Base-by-base conservation (phyloP, 2,797 vertebrate genomes). In the Luscinia luscinia region DNA sequence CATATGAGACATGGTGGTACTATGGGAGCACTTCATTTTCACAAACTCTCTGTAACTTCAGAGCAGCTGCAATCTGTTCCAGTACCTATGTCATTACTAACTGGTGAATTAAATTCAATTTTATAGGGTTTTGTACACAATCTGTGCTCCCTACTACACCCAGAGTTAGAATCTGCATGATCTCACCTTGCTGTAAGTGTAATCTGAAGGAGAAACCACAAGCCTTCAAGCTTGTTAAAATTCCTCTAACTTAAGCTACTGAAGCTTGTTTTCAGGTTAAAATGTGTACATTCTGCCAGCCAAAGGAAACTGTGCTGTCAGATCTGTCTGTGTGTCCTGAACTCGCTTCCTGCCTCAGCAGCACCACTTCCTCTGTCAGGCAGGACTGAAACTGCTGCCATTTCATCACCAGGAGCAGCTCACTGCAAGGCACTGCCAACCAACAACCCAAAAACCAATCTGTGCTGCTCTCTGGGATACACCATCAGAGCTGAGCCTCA, bases 331-430 rank as follows among this genome's bases (percentile, higher is more conserved):
- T 45, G 6, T 70, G 95, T 84, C 76, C 89, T 93, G 89, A 51
- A 34, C 58, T 26, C 30, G 4, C 23, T 95, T 97, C 94, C 95
- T 95, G 85, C 30, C 43, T 23, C 46, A 0, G 70, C 91, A 93
- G 84, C 91, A 80, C 58, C 66, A 34, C 61, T 94, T 96, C 93
- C 97, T 82, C 85, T 92, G 91, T 78, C 57, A 76, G 41, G 15
- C 76, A 32, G 79, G 17, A 21, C 52, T 38, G n/a, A 70, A 93
- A 64, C 61, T 40, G 77, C 73, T 87, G 89, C 70, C 87, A 84
- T 94, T 96, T 89, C 93, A 78, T 15, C 90, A 34, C 72, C 5
- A 45, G 72, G 40, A 87, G 17, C 1, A 0, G 49, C 87, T 68
- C 9, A 43, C 67, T 41, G 78, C 24, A 12, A 69, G 45, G 24